Evolutionary conservation across 2,888 invertebrate genomes (phyloP).

Genomic region (Crocallis elinguaria): DNA sequence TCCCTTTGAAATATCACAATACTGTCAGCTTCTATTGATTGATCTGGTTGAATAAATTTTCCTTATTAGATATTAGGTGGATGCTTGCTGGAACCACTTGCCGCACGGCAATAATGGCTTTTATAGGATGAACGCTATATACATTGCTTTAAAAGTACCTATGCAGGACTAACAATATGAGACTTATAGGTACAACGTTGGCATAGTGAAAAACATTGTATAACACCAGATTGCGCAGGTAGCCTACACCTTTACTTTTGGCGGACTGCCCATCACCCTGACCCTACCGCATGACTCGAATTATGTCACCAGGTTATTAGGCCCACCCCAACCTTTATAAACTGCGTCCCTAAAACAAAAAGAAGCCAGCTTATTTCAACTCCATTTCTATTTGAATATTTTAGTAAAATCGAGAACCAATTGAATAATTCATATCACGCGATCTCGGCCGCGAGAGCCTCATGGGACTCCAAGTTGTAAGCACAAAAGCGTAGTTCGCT

Average conservation of each 20-base stretch:
- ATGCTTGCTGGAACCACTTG: too few species aligned
- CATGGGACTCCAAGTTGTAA: constrained; percentile 7
- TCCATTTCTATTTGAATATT: constrained; percentile 19
- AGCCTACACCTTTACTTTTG: constrained; percentile 23
- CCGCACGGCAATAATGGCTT: too few species aligned
- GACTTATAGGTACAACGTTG: neutral
- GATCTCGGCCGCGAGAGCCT: neutral
- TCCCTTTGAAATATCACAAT: too few species aligned
- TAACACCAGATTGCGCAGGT: constrained; percentile 4
- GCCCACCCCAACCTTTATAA: constrained; percentile 4
- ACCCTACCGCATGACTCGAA: constrained; percentile 14
- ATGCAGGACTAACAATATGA: too few species aligned
- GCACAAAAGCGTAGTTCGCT: constrained; percentile 12
- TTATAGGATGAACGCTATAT: too few species aligned
- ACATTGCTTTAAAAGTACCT: neutral
- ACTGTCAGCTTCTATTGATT: too few species aligned
- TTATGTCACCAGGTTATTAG: constrained; percentile 24
- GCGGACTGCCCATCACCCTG: constrained; percentile 26
- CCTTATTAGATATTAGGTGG: too few species aligned
- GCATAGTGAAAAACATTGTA: neutral
- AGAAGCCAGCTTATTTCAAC: constrained; percentile 3
- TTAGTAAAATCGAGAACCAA: constrained; percentile 14
- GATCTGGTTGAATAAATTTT: too few species aligned
- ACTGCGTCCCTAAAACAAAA: constrained; percentile 2
- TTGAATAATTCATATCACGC: constrained; percentile 24